Evolutionary conservation across 2,797 vertebrate genomes (phyloP), one percentile per base, ranked within the genome.

Genomic region (Ambastaia sidthimunki): DNA sequence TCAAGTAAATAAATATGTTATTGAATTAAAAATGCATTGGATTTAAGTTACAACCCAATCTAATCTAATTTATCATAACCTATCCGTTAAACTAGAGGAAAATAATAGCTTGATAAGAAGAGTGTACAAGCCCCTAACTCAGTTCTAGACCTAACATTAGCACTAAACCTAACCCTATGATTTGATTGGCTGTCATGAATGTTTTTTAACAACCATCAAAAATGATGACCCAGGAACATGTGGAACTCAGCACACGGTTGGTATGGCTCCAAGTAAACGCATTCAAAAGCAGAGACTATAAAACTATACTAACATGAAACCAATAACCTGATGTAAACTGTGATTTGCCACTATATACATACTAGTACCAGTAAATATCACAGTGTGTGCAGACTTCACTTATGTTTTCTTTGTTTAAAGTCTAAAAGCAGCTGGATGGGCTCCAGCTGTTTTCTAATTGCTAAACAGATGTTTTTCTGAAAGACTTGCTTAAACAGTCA

Each of bases 391-490:
- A 63, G 16, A 34, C 7, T 6, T 18, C 60, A n/a, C 7, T 63
- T 13, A 5, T 63, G 28, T 63, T 63, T 19, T 54, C 48, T 25
- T 18, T 12, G 28, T 65, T 37, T 34, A 65, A 34, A 21, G 44
- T 65, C 12, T 13, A 18, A n/a, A 23, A 52, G 50, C 73, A 75
- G 73, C 62, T 54, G 62, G 19, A n/a, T 37, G 11, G 31, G 47
- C 65, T 16, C 31, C 9, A 37, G 68, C 59, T 23, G 48, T 34
- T 23, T 28, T 77, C 13, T 60, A 67, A 74, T 68, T 15, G 23
- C 9, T 72, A 34, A 60, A 81, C 59, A 78, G 66, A 71, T 84
- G 74, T 31, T 31, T 82, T 60, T 25, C 52, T 25, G 19, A 25
- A 12, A 68, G 52, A 63, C 62, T 25, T n/a, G 12, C 63, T 50